Conservation (phyloP, 2,113 vertebrate species). For the Proterorhinus semilunaris region DNA sequence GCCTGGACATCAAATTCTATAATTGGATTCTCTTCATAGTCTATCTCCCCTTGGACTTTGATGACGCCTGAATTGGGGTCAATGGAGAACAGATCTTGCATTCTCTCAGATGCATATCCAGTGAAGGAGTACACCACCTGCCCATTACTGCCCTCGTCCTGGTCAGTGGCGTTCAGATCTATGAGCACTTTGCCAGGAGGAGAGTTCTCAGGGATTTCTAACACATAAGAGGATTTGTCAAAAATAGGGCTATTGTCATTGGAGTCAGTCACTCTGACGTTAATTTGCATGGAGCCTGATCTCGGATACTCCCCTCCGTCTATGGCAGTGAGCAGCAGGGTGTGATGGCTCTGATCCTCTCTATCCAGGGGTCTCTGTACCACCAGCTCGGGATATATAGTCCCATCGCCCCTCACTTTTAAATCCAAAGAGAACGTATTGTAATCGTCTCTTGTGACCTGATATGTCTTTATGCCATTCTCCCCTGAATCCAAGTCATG, state of each 20-base stretch:
- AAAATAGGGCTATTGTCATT: conserved; percentile 98
- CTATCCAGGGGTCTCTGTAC: conserved; percentile 95
- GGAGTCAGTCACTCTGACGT: conserved; percentile 96
- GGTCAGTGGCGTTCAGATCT: conserved; percentile 95
- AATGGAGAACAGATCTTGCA: conserved; percentile 95
- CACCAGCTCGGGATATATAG: conserved; percentile 95
- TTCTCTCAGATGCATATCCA: conserved; percentile 90
- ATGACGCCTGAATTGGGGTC: conserved; percentile 93
- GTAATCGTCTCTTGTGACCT: conserved; percentile 93
- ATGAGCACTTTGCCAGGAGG: conserved; percentile 88
- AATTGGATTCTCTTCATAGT: conserved; percentile 94
- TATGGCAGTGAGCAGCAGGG: conserved; percentile 91
- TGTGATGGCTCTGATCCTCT: conserved; percentile 96
- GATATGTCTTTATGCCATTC: conserved; percentile 94
- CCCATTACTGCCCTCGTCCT: conserved; percentile 93
- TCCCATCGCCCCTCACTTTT: conserved; percentile 95
- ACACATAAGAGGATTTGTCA: conserved; percentile 91
- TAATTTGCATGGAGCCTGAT: conserved; percentile 94
- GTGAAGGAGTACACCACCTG: conserved; percentile 97
- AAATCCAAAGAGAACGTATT: conserved; percentile 96
- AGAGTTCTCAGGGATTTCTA: conserved; percentile 92
- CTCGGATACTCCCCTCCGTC: conserved; percentile 94
- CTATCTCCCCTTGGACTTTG: conserved; percentile 92
- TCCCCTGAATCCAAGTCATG: conserved; percentile 93
- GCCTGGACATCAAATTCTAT: conserved; percentile 99